A percentile compares a stretch with the other conserved stretches of the same genome.
These are phyloP conservation scores for Malachius bipustulatus DNA, from an alignment of 2,888 invertebrate genomes.

Conservation along the genomic window DNA sequence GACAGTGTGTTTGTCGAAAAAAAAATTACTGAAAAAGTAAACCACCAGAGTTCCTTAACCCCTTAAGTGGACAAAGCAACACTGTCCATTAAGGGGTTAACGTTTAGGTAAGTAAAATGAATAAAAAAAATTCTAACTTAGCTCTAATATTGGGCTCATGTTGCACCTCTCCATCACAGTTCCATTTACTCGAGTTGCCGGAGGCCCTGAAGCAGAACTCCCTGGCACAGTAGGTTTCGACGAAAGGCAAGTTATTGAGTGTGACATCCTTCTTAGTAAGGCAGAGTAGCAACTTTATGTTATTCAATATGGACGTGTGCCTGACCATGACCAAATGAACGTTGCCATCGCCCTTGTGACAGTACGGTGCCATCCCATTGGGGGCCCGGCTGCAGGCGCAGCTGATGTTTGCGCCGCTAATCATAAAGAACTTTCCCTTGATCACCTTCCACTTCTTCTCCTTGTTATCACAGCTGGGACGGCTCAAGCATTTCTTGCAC, in stretches of 20 bases:
- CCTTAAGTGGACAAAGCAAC: no score
- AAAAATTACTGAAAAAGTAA: no score
- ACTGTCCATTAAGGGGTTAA: no score
- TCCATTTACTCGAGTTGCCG: slow-evolving; percentile 53
- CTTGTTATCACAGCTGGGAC: slow-evolving; percentile 19
- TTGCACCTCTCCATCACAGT: slow-evolving; percentile 71
- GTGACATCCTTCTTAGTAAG: slow-evolving; percentile 49
- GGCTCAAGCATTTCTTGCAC: slow-evolving; percentile 36
- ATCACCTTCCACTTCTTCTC: slow-evolving; percentile 43
- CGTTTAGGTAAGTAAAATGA: slow-evolving; percentile 5
- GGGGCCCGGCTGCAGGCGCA: slow-evolving; percentile 65
- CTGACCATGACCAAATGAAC: slow-evolving; percentile 63
- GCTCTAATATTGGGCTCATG: slow-evolving; percentile 51
- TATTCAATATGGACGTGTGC: slow-evolving; percentile 59
- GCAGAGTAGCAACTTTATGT: slow-evolving; percentile 53
- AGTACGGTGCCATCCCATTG: slow-evolving; percentile 63
- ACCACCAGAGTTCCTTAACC: no score
- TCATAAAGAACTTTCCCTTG: slow-evolving; percentile 61
- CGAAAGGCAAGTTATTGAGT: slow-evolving; percentile 62
- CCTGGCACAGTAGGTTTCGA: slow-evolving; percentile 59
- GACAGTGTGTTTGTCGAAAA: no score
- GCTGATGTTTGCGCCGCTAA: slow-evolving; percentile 64
- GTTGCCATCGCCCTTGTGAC: slow-evolving; percentile 70
- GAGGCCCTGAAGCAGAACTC: slow-evolving; percentile 55
- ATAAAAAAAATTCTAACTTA: slow-evolving; percentile 40